Conservation (phyloP, 1,140 invertebrate species). For the Aphelinus certus region DNA sequence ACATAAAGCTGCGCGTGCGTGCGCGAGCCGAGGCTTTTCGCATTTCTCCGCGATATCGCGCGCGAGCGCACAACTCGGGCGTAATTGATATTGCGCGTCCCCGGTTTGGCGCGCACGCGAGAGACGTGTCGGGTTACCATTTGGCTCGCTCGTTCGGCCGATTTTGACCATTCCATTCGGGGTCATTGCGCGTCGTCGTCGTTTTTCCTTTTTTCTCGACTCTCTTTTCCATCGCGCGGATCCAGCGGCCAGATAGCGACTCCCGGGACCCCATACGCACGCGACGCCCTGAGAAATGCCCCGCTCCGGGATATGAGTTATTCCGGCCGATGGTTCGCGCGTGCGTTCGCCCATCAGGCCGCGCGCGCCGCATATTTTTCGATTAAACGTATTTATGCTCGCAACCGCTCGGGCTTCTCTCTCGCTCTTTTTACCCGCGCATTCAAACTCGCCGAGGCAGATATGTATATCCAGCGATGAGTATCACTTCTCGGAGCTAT, state of each 20-base stretch:
- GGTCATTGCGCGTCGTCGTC: not conserved
- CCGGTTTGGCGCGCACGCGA: no score
- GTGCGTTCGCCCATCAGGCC: no score
- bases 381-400: not conserved
- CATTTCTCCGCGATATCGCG: not conserved
- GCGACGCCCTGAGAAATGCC: conserved; percentile 6
- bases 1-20: not conserved
- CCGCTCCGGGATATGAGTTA: conserved; percentile 26
- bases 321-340: not conserved
- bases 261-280: not conserved
- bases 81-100: conserved; percentile 17
- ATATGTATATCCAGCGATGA: no score
- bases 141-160: not conserved
- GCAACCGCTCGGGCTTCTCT: no score
- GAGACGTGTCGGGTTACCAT: conserved; percentile 17
- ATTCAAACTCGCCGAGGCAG: no score
- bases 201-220: not conserved
- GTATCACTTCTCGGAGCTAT: no score
- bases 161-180: not conserved
- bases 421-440: no score
- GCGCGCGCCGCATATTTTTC: not conserved
- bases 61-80: not conserved
- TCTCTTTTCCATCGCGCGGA: not conserved
- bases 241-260: not conserved
- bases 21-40: not conserved